Percentiles rank a stretch among this genome's conserved stretches.
Evolutionary conservation across 2,113 vertebrate genomes (phyloP).

Genomic region (Ceyx cyanopectus): DNA sequence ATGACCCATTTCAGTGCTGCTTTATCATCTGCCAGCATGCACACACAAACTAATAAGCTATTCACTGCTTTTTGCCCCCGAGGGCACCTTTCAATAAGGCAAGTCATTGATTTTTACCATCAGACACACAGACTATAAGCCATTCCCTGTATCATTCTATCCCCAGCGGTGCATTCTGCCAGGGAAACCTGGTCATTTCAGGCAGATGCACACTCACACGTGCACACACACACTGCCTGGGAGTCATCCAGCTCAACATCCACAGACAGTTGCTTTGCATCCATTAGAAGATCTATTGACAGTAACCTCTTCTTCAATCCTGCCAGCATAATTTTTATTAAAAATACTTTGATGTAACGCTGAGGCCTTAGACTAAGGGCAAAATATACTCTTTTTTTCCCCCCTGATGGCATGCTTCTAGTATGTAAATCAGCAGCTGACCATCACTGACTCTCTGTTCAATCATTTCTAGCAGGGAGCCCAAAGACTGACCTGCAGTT

Average conservation of each 20-base stretch:
- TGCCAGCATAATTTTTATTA: neutral
- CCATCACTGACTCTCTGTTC: neutral
- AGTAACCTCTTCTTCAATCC: neutral
- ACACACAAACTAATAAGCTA: slow-evolving; percentile 71
- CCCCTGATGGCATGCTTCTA: neutral
- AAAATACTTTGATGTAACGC: neutral
- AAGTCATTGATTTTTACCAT: slow-evolving; percentile 78
- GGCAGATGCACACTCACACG: slow-evolving; percentile 3
- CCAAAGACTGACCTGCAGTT: neutral
- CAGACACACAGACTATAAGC: slow-evolving; percentile 62
- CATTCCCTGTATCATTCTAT: slow-evolving; percentile 60
- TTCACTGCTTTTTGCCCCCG: slow-evolving; percentile 63
- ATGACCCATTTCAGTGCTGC: slow-evolving; percentile 54
- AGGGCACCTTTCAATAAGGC: slow-evolving; percentile 71
- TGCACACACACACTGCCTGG: neutral
- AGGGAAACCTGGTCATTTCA: slow-evolving; percentile 43
- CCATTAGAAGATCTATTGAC: neutral
- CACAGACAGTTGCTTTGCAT: neutral
- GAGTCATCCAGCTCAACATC: neutral
- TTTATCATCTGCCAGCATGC: slow-evolving; percentile 63
- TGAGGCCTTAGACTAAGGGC: neutral
- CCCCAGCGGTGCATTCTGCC: slow-evolving; percentile 48
- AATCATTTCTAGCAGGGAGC: neutral
- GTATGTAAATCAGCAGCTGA: neutral
- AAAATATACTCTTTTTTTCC: neutral